Evolutionary conservation across 2,888 invertebrate species (phyloP), one percentile per base, ranked within the genome.

Genomic region (Chymomyza amoena): DNA sequence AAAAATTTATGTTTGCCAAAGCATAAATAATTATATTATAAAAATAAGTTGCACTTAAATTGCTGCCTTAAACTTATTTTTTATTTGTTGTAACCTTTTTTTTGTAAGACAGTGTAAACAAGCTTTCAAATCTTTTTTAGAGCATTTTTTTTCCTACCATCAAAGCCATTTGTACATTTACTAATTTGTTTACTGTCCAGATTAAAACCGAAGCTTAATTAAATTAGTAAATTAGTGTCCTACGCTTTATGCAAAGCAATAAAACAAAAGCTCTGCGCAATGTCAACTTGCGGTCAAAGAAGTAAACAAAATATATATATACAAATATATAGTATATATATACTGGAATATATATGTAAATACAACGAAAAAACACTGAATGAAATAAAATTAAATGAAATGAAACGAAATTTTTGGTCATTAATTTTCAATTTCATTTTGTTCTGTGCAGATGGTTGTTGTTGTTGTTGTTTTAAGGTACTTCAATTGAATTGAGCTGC

Each of bases 391-490:
- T 10, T 13, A 13, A 45, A 45, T 10, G 13, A 15, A 45, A 45
- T 45, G 39, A 45, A 45, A 45, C 13, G 39, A 13, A 45, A 15
- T 45, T 13, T 45, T 45, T 45, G 75, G 73, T 66, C 73, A 75
- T 75, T 75, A 76, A 75, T 68, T 71, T 75, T 68, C 68, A 68
- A 71, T 75, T 68, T 65, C 64, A 59, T 70, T 68, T 73, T 76
- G 76, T 72, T 71, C 73, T 61, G 78, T 54, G 54, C 6, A 20
- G 2, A n/a, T 54, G 4, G 9, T 13, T 54, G 6, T 54, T 54
- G 18, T 54, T 54, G 13, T 54, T 32, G 32, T 32, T 25, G 25
- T 32, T 32, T 32, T 32, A 1, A 32, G 32, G 6, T 32, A 32
- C 32, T 32, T 7, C 32, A 32, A 32, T 32, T 54, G 54, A 20